phyloP scores from a whole-genome alignment of 1,140 invertebrate species.

The Bombus affinis region DNA sequence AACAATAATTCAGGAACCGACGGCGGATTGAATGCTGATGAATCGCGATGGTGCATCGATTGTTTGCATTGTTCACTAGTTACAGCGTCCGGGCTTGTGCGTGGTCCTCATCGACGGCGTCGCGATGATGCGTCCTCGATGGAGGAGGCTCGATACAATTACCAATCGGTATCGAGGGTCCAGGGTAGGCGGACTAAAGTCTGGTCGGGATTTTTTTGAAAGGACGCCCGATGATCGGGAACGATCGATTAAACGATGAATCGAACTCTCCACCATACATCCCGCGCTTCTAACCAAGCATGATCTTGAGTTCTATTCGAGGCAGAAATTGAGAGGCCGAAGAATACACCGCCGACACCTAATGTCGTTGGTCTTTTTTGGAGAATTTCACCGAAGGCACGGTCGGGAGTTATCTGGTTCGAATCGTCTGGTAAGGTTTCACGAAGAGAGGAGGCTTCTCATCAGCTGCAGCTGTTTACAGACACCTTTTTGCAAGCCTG shows the following conservation, averaged over 20 bases:
- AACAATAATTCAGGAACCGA: slow-evolving; percentile 44
- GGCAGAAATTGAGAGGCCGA: background rate
- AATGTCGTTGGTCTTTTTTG: background rate
- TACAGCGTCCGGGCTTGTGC: background rate
- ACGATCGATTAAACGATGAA: slow-evolving; percentile 17
- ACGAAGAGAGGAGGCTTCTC: background rate
- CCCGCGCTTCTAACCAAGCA: background rate
- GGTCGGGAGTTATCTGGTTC: slow-evolving; percentile 9
- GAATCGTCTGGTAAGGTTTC: slow-evolving; percentile 35
- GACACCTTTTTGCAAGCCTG: slow-evolving; percentile 10
- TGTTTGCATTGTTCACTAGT: slow-evolving; percentile 47
- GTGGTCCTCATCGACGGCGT: background rate
- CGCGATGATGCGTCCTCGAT: slow-evolving; percentile 20
- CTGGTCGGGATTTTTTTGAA: background rate
- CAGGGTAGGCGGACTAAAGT: background rate
- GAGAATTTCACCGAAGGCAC: slow-evolving; percentile 6
- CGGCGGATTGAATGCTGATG: slow-evolving; percentile 11
- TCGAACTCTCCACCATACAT: background rate
- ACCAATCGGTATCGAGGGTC: background rate
- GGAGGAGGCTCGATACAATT: slow-evolving; percentile 24
- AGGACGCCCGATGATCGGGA: background rate
- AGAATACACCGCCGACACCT: background rate
- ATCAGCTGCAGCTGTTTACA: slow-evolving; percentile 28
- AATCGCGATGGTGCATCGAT: slow-evolving; percentile 17
- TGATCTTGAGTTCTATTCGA: background rate